Conservation (phyloP, 2,888 invertebrate species). For the Acanthococcus lagerstroemiae region DNA sequence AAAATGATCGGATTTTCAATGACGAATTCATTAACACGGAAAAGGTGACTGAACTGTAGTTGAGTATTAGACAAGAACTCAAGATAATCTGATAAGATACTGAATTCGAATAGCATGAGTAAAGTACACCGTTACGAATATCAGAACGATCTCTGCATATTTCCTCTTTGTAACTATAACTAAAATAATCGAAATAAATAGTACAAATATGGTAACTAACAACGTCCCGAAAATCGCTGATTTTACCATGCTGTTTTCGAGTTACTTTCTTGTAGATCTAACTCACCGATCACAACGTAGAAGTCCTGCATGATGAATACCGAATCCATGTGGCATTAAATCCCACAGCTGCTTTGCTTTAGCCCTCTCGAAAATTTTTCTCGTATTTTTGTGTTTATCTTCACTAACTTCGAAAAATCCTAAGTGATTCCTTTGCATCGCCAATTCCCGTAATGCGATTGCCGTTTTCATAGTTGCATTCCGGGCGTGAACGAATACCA, state of each 20-base stretch:
- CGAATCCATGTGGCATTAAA: slow-evolving; percentile 76
- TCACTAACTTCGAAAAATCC: slow-evolving; percentile 59
- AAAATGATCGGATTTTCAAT: background rate
- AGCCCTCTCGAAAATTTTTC: slow-evolving; percentile 58
- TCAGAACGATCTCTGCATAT: too few relatives aligned
- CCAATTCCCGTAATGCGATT: slow-evolving; percentile 68
- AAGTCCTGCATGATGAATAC: slow-evolving; percentile 96
- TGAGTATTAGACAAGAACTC: too few relatives aligned
- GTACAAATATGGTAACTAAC: background rate
- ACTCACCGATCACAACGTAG: slow-evolving; percentile 67
- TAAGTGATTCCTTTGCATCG: slow-evolving; percentile 61
- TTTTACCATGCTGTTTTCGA: background rate
- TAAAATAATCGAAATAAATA: background rate
- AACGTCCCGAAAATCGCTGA: background rate
- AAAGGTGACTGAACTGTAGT: too few relatives aligned
- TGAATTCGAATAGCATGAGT: too few relatives aligned
- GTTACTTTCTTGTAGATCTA: background rate
- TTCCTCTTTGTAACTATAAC: too few relatives aligned
- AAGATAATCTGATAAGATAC: too few relatives aligned
- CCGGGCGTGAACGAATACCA: slow-evolving; percentile 97
- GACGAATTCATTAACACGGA: too few relatives aligned
- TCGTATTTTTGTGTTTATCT: slow-evolving; percentile 53
- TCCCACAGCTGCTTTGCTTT: slow-evolving; percentile 74
- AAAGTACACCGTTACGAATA: too few relatives aligned
- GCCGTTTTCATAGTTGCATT: slow-evolving; percentile 91